phyloP scores from a whole-genome alignment of 2,113 vertebrate species.

The Ictalurus furcatus region DNA sequence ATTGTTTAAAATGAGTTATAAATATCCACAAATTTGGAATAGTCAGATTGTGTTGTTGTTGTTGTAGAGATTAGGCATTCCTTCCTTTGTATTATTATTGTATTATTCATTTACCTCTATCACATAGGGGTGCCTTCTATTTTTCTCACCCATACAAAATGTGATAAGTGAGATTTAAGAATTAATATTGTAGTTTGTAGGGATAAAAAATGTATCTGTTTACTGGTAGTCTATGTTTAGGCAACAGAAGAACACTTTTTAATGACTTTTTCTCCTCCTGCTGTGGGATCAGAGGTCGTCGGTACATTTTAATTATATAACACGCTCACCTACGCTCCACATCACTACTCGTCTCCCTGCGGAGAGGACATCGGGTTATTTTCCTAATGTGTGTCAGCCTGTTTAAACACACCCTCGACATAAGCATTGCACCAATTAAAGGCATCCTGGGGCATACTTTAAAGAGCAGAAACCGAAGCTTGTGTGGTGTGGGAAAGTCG shows the following conservation, averaged over 20 bases:
- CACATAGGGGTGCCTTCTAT: background rate
- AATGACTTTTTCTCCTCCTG: slow-evolving; percentile 23
- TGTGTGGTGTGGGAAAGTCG: background rate
- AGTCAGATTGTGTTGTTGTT: background rate
- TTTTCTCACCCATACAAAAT: background rate
- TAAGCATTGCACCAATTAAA: slow-evolving; percentile 44
- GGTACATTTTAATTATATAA: slow-evolving; percentile 38
- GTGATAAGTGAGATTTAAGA: background rate
- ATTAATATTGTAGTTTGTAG: background rate
- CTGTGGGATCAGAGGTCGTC: slow-evolving; percentile 23
- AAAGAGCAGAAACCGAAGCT: slow-evolving; percentile 10
- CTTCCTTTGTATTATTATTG: background rate
- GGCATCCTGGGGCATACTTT: slow-evolving; percentile 11
- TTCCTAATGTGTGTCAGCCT: slow-evolving; percentile 17
- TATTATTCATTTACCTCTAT: background rate
- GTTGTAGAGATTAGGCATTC: background rate
- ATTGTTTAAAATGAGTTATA: background rate
- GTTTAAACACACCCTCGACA: slow-evolving; percentile 33
- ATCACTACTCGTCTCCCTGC: slow-evolving; percentile 22
- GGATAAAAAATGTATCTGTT: background rate
- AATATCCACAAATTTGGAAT: background rate
- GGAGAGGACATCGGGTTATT: slow-evolving; percentile 26
- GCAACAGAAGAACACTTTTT: slow-evolving; percentile 27
- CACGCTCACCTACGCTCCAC: slow-evolving; percentile 33
- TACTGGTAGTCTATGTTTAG: background rate